Base-by-base conservation (phyloP, 2,888 invertebrate species). In the Odontocolon sp. region DNA sequence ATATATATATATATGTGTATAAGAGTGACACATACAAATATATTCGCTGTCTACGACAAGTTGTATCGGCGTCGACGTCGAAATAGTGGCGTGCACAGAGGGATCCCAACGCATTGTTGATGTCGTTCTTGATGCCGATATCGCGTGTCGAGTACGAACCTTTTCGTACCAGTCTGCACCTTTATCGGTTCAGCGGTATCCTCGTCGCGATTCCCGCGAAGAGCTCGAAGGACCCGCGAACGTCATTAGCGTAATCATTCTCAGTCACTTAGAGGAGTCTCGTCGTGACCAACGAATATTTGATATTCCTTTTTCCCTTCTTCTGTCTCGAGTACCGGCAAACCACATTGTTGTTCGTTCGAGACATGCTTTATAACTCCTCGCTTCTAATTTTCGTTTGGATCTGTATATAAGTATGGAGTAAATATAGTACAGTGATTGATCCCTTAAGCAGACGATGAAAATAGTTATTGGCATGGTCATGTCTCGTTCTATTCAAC, bases 201-300 rank as follows among this genome's bases (percentile, higher is more conserved):
- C 36, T 45, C 28, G 52, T 52, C 33, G 50, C 33, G 57, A 28
- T 36, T 36, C 18, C 8, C 36, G 18, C 16, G 18, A 31, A 16
- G 16, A 47, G 63, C n/a, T 56, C 14, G 33, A n/a, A 16, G 42
- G 36, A 28, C 67, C 45, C 56, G 63, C 47, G 66, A 69, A 78
- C 83, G 82, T 86, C 86, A 85, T 88, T 87, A 87, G 82, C 84
- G 85, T 85, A 87, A 88, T 88, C 84, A 86, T 83, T 87, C 85
- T 83, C 83, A 83, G 86, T 85, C 87, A 85, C 83, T 87, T 81
- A 78, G 81, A 77, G 67, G 47, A 59, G 38, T 66, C 64, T 71
- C 59, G 56, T 77, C 78, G 70, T 66, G 70, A 64, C 74, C 36
- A 42, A 38, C 42, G 59, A 33, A 33, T 54, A 75, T 69, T 79